Percentiles rank a stretch among this genome's conserved stretches.
phyloP scores from a whole-genome alignment of 2,797 vertebrate genomes.

The Melanotaenia boesemani region DNA sequence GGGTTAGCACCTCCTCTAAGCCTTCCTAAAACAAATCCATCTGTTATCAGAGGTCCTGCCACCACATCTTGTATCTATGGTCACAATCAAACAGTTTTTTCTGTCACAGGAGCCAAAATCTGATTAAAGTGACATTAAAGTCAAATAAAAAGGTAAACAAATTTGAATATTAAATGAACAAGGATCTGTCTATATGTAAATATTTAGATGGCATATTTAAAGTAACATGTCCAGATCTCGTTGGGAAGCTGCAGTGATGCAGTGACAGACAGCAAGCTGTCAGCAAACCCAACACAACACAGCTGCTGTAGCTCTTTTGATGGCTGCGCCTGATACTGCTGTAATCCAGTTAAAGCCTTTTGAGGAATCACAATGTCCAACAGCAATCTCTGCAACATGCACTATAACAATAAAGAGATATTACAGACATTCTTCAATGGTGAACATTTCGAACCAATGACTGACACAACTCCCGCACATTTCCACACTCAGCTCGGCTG shows the following conservation, averaged over 20 bases:
- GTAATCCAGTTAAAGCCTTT: constrained; percentile 79
- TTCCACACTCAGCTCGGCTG: constrained; percentile 28
- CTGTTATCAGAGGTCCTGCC: constrained; percentile 6
- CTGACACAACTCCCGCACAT: constrained; percentile 44
- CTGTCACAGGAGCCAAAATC: constrained; percentile 1
- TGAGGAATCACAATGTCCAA: constrained; percentile 78
- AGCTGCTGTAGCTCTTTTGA: constrained; percentile 67
- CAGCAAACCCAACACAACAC: constrained; percentile 56
- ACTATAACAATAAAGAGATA: constrained; percentile 79
- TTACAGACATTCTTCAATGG: constrained; percentile 78
- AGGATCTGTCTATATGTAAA: not conserved
- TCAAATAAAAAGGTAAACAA: not conserved
- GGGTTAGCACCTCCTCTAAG: constrained; percentile 50
- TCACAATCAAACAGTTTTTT: not conserved
- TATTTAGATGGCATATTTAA: constrained; percentile 18
- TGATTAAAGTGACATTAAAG: constrained; percentile 8
- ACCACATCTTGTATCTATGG: not conserved
- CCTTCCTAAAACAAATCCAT: constrained; percentile 33
- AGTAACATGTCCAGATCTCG: constrained; percentile 28
- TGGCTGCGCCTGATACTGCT: constrained; percentile 68
- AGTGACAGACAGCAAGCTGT: constrained; percentile 53
- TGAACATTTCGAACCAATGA: constrained; percentile 20
- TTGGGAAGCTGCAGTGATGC: constrained; percentile 30
- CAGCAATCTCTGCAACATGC: constrained; percentile 67
- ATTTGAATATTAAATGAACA: not conserved